These are phyloP conservation scores for Schizopygopsis malacanthus DNA, from an alignment of 2,797 vertebrate genomes.

Conservation along the genomic window DNA sequence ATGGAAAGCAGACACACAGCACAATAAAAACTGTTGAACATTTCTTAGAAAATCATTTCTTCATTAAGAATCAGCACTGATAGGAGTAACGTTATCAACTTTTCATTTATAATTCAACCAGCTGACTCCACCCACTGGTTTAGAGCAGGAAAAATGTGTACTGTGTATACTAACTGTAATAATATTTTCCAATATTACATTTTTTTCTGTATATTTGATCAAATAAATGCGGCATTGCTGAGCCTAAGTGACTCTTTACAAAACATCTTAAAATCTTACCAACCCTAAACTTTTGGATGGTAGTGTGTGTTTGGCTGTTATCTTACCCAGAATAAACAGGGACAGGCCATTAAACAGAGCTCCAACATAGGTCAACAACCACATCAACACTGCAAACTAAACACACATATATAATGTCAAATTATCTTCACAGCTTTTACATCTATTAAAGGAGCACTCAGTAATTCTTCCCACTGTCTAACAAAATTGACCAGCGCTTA, in stretches of 20 bases:
- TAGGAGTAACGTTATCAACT: background rate
- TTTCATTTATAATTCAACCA: background rate
- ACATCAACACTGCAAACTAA: conserved; percentile 99
- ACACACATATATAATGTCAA: conserved; percentile 53
- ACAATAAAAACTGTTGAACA: background rate
- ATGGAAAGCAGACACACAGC: background rate
- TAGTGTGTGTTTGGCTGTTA: conserved; percentile 1
- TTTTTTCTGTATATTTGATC: background rate
- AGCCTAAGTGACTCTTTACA: background rate
- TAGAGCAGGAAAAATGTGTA: background rate
- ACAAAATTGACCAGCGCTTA: background rate
- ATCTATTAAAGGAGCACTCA: background rate
- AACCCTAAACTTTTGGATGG: background rate
- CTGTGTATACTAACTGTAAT: background rate
- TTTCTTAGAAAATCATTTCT: background rate
- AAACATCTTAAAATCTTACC: background rate
- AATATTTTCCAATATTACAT: background rate
- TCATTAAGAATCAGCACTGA: background rate
- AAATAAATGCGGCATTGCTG: background rate
- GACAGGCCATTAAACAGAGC: conserved; percentile 99
- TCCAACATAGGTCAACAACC: conserved; percentile 98
- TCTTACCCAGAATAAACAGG: conserved; percentile 96
- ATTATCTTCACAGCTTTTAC: background rate
- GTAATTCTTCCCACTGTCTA: background rate
- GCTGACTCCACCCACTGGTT: background rate